These are phyloP conservation scores for Diplodus puntazzo DNA, from an alignment of 2,797 vertebrate genomes.

Conservation along the genomic window DNA sequence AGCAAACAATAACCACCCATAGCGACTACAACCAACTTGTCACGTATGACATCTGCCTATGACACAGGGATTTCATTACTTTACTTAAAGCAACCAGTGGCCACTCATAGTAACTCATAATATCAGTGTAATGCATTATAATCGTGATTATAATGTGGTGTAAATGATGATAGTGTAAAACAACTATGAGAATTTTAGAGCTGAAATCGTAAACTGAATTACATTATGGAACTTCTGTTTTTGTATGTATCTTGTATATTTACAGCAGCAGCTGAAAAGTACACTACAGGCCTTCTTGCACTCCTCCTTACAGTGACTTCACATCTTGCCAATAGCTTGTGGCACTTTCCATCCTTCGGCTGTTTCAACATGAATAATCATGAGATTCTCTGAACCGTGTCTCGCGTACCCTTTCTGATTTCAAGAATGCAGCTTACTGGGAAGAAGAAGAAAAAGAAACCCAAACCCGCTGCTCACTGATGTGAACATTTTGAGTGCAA, in stretches of 20 bases:
- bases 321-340: slow-evolving; percentile 24
- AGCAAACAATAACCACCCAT: too few relatives aligned
- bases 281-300: background rate
- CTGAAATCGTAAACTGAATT: background rate
- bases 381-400: slow-evolving; percentile 43
- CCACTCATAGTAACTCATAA: too few relatives aligned
- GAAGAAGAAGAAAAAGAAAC: background rate
- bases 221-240: background rate
- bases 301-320: slow-evolving; percentile 32
- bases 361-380: slow-evolving; percentile 54
- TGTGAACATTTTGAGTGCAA: slow-evolving; percentile 43
- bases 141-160: background rate
- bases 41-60: too few relatives aligned
- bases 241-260: background rate
- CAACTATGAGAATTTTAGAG: too few relatives aligned
- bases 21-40: too few relatives aligned
- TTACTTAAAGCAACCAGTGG: too few relatives aligned
- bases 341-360: slow-evolving; percentile 42
- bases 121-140: too few relatives aligned
- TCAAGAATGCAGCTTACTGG: slow-evolving; percentile 16
- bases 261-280: slow-evolving; percentile 6
- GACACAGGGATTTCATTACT: too few relatives aligned
- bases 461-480: slow-evolving; percentile 29
- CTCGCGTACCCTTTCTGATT: slow-evolving; percentile 40
- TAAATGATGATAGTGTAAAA: too few relatives aligned